Conservation (phyloP, 2,797 vertebrate species). For the Melanotaenia boesemani region DNA sequence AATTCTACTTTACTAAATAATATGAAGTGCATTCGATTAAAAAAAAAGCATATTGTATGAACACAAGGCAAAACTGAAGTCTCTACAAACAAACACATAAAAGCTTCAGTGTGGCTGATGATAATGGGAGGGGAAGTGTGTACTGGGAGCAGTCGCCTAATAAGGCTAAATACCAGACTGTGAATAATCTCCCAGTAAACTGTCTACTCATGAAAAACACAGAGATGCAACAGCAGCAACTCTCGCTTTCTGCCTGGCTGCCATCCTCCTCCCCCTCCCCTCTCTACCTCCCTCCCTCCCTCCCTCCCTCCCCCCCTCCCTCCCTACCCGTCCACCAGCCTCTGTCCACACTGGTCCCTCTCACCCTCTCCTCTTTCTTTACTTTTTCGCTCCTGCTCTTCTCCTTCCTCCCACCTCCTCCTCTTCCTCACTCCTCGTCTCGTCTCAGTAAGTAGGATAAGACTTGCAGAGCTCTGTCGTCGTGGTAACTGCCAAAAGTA, state of each 20-base stretch:
- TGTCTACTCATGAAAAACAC: constrained; percentile 79
- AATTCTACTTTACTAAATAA: background rate
- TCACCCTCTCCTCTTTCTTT: constrained; percentile 49
- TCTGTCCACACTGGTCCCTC: constrained; percentile 6
- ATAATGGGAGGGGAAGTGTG: constrained; percentile 45
- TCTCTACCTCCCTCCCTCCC: background rate
- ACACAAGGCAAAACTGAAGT: constrained; percentile 14
- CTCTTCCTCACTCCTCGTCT: constrained; percentile 68
- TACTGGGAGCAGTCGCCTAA: constrained; percentile 62
- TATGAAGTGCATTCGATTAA: constrained; percentile 2
- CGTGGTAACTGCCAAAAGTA: constrained; percentile 99
- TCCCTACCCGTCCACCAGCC: background rate
- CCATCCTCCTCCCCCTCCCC: constrained; percentile 12
- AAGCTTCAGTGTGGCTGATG: constrained; percentile 26
- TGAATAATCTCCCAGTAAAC: constrained; percentile 79
- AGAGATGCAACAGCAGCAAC: constrained; percentile 79
- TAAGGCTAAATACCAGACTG: constrained; percentile 77
- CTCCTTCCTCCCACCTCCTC: constrained; percentile 42
- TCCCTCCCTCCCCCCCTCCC: background rate
- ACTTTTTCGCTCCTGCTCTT: constrained; percentile 49
- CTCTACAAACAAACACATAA: constrained; percentile 25
- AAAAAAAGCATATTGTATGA: background rate
- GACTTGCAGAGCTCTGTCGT: constrained; percentile 95
- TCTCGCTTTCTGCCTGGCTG: constrained; percentile 72
- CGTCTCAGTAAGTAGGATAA: constrained; percentile 93